Evolutionary conservation across 2,797 vertebrate species (phyloP).

Genomic region (Urosaurus nigricauda): DNA sequence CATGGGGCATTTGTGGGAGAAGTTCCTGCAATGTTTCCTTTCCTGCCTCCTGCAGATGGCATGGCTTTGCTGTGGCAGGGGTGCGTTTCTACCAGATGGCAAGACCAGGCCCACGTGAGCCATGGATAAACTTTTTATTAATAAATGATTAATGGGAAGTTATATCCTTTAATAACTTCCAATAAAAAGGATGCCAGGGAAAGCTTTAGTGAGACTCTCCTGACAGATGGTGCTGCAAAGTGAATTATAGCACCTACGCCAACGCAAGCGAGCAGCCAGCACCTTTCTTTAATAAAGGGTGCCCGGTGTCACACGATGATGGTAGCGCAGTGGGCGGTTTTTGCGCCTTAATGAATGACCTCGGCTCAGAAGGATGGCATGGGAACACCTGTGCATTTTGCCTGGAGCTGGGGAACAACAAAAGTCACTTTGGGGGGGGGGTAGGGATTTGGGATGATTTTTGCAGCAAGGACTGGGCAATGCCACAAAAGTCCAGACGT

Average conservation of each 20-base stretch:
- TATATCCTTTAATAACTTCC: constrained; percentile 72
- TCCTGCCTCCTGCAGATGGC: background rate
- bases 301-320: constrained; percentile 63
- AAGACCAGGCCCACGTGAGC: constrained; percentile 48
- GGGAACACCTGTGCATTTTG: background rate
- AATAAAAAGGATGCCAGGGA: constrained; percentile 64
- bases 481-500: background rate
- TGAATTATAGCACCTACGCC: constrained; percentile 70
- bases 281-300: constrained; percentile 66
- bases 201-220: constrained; percentile 67
- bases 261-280: constrained; percentile 55
- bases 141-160: constrained; percentile 72
- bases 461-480: background rate
- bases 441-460: background rate
- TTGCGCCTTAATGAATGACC: background rate
- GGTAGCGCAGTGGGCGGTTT: background rate
- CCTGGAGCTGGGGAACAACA: background rate
- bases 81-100: background rate
- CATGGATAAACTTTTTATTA: constrained; percentile 69
- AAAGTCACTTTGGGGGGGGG: no score
- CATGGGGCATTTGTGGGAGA: background rate
- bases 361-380: background rate
- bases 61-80: background rate
- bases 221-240: constrained; percentile 75
- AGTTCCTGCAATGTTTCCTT: no score